Base-by-base conservation (phyloP, 2,888 invertebrate genomes). In the Nemotelus pantherinus region DNA sequence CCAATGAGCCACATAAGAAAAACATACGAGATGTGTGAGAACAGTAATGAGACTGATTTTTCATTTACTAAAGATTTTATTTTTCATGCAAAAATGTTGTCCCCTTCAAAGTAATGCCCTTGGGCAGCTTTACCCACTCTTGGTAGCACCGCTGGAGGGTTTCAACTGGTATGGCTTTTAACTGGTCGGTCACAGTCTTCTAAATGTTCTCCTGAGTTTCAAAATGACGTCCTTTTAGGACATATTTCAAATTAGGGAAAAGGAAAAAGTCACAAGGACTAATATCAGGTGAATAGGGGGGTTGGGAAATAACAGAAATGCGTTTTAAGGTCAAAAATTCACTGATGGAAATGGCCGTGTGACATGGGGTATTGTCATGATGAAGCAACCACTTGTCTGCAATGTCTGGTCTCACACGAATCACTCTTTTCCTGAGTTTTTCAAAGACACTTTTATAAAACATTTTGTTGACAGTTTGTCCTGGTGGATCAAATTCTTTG, bases 121-220 rank as follows among this genome's bases (percentile, higher is more conserved):
- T 45, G 65, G 65, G 65, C n/a, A 65, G 2, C 65, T 65, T 10
- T 47, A 65, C 45, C 65, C 44, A 65, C 65, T 65, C 47, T 65
- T 65, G 65, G 45, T 65, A 65, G 65, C 65, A 65, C 1, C 45
- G 1, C 65, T 45, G 47, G 47, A 65, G 47, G 65, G 2, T 47
- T 65, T 65, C 65, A 0, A 65, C 65, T 10, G 65, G 47, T 65
- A 47, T 44, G 45, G 47, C n/a, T 47, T 65, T 65, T n/a, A 65
- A 2, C 47, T 45, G 44, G 9, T 65, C 65, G 10, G 45, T 47
- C 47, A 65, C 47, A 65, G 44, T 65, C 44, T 63, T 58, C 43
- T 65, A 47, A 47, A 65, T 65, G 65, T 65, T 45, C 47, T 65
- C 45, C 9, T 2, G n/a, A 65, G 65, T 45, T 65, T 7, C 65